A percentile compares a stretch with the other conserved stretches of the same genome.
Conservation (phyloP, 2,888 invertebrate genomes). For the Microctonus hyperodae region DNA sequence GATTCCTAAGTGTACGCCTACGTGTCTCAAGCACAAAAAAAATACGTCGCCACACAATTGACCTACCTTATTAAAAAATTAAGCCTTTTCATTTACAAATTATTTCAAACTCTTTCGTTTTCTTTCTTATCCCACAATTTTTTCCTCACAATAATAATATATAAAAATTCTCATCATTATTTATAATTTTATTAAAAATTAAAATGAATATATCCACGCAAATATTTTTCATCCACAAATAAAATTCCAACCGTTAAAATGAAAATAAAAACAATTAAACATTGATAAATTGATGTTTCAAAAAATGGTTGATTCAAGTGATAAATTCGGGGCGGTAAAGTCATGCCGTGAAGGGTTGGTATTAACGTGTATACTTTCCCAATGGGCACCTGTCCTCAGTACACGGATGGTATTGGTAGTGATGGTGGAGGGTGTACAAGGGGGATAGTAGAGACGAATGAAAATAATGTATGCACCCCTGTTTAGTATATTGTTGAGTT, state of each 20-base stretch:
- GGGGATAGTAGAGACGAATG: conserved; percentile 47
- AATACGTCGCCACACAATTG: conserved; percentile 8
- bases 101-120: conserved; percentile 1
- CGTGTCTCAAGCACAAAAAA: conserved; percentile 9
- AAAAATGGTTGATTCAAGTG: background rate
- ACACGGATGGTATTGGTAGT: background rate
- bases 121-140: background rate
- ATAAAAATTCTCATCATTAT: no score
- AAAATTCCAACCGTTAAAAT: background rate
- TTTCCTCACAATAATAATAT: no score
- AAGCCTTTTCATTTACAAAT: conserved; percentile 20
- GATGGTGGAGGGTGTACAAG: conserved; percentile 50
- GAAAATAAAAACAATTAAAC: background rate
- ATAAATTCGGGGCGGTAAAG: conserved; percentile 30
- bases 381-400: conserved; percentile 55
- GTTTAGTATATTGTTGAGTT: conserved; percentile 48
- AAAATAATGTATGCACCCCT: conserved; percentile 63
- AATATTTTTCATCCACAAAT: no score
- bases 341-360: conserved; percentile 19
- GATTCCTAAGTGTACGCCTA: conserved; percentile 20
- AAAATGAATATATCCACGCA: no score
- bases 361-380: conserved; percentile 22
- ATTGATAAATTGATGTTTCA: conserved; percentile 18
- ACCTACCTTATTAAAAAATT: background rate
- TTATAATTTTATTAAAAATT: no score